A percentile compares a stretch with the other conserved stretches of the same genome.
These are phyloP conservation scores for Euphydryas editha DNA, from an alignment of 2,888 invertebrate genomes.

Conservation along the genomic window DNA sequence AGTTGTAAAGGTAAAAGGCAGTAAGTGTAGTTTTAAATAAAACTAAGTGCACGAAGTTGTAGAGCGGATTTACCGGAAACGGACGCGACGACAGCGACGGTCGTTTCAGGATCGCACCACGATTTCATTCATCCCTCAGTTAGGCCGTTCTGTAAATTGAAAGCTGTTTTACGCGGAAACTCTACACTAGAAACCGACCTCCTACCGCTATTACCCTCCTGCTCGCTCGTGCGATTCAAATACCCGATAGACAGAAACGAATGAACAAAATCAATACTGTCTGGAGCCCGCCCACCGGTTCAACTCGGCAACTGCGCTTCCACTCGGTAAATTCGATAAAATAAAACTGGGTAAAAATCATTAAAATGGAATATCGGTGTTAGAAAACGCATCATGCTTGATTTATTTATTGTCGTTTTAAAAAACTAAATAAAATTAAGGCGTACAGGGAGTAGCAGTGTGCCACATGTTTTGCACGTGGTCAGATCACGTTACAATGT, in stretches of 20 bases:
- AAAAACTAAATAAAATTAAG: not conserved
- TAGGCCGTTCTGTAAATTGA: slow-evolving; percentile 65
- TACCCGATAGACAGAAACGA: slow-evolving; percentile 63
- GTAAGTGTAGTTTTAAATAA: slow-evolving; percentile 60
- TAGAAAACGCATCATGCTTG: slow-evolving; percentile 45
- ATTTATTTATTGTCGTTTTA: slow-evolving; percentile 11
- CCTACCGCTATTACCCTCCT: slow-evolving; percentile 62
- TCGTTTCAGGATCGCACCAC: slow-evolving; percentile 81
- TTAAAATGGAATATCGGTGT: slow-evolving; percentile 68
- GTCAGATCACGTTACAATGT: slow-evolving; percentile 79
- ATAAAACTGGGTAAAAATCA: slow-evolving; percentile 80
- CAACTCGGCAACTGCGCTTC: slow-evolving; percentile 80
- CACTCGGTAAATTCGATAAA: slow-evolving; percentile 80
- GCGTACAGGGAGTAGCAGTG: slow-evolving; percentile 4
- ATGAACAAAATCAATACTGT: slow-evolving; percentile 81
- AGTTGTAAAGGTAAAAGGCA: slow-evolving; percentile 42
- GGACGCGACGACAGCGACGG: slow-evolving; percentile 79
- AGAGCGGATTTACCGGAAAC: slow-evolving; percentile 82
- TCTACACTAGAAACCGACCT: slow-evolving; percentile 74
- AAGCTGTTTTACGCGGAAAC: slow-evolving; percentile 74
- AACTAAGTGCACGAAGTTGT: slow-evolving; percentile 78
- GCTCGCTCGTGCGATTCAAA: slow-evolving; percentile 56
- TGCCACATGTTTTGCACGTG: slow-evolving; percentile 77
- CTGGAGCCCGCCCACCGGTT: slow-evolving; percentile 80
- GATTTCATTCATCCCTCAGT: slow-evolving; percentile 81